Evolutionary conservation across 2,797 vertebrate genomes (phyloP).

Genomic region (Coracias cyanogaster): DNA sequence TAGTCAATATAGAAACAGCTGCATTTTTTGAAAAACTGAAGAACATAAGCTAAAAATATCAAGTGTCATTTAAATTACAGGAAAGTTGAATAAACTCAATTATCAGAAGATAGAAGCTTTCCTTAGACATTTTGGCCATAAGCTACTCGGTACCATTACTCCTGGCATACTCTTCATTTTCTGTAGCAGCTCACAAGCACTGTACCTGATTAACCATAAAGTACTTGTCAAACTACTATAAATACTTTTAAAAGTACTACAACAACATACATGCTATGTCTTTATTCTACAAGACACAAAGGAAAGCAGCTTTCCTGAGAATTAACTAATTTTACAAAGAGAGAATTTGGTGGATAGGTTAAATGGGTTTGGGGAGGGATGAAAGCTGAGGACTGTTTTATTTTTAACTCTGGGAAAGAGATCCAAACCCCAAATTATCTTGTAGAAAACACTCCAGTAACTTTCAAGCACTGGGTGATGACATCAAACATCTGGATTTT

Average conservation of each 20-base stretch:
- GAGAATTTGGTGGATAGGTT: neutral
- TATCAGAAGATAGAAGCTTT: neutral
- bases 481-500: constrained; percentile 38
- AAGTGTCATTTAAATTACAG: neutral
- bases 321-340: neutral
- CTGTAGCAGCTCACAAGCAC: neutral
- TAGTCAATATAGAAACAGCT: neutral
- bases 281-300: neutral
- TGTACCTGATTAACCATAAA: neutral
- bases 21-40: neutral
- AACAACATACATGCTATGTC: fast-evolving
- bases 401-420: neutral
- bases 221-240: neutral
- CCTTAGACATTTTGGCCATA: neutral
- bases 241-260: neutral
- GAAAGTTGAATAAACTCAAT: neutral
- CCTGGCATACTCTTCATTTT: neutral
- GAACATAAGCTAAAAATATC: neutral
- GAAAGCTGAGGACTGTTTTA: neutral
- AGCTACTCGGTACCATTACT: neutral
- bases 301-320: neutral
- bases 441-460: neutral
- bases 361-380: neutral
- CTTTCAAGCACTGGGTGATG: neutral
- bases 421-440: neutral